Evolutionary conservation across 1,140 invertebrate genomes (phyloP), one percentile per base, ranked within the genome.

Genomic region (Musca domestica): DNA sequence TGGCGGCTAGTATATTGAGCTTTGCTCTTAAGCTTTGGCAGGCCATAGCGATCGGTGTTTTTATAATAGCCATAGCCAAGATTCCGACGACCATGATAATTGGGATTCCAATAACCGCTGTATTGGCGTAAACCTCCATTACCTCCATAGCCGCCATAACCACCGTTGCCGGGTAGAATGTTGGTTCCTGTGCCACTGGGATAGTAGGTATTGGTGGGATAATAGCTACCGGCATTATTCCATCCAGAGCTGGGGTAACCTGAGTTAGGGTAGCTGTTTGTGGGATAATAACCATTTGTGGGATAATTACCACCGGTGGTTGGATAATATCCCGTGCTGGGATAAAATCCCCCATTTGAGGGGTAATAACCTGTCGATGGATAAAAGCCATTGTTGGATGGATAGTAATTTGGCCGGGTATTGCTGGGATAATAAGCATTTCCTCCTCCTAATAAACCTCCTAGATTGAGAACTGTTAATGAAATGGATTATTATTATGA

Each of bases 91-190:
- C 81, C 81, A 25, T 66, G 71, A 61, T 81, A 81, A 34, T 75
- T 72, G 15, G 76, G 76, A 73, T 78, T 76, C 73, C 76, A 80
- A 71, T 83, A 83, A 12, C 82, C 82, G 34, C 74, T 78, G 70
- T 83, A 83, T 49, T 82, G 80, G 46, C 69, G 71, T 9, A 83
- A 72, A 47, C 82, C 81, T 41, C 81, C 81, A 77, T 83, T 83
- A 77, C 82, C 82, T 74, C 78, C 76, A 64, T 73, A 76, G 25
- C 83, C 83, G 19, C 82, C 81, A 6, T 82, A 81, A 23, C 83
- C 83, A 6, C 82, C 82, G 63, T 78, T 76, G 3, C 75, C 75
- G 6, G 79, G 82, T 54, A 75, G 49, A 19, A 75, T 80, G 54
- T 80, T 83, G 64, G 69, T 81, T 23, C 69, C 72, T 34, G 61